Evolutionary conservation across 2,888 invertebrate genomes (phyloP).

Genomic region (Pherbina coryleti): DNA sequence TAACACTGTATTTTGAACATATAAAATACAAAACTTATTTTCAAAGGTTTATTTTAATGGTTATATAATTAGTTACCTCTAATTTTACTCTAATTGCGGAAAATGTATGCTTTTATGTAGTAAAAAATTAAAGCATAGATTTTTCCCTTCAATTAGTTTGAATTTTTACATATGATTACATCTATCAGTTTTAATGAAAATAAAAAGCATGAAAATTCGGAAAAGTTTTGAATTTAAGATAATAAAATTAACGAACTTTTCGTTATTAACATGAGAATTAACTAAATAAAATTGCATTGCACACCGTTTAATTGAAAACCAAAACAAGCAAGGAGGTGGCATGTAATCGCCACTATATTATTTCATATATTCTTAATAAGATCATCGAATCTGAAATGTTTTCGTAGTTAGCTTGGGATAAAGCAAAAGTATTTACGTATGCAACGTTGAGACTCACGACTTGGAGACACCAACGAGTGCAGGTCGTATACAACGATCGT

Average conservation of each 20-base stretch:
- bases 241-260: neutral
- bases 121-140: slow-evolving; percentile 8
- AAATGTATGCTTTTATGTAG: neutral
- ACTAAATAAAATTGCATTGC: neutral
- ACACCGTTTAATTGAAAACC: neutral
- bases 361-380: too few species aligned
- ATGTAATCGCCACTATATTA: neutral
- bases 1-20: neutral
- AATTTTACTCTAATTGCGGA: neutral
- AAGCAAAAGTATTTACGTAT: neutral
- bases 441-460: slow-evolving; percentile 47
- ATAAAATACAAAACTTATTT: neutral
- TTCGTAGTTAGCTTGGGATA: neutral
- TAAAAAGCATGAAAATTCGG: too few species aligned
- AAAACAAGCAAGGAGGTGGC: neutral
- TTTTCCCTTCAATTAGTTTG: neutral
- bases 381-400: neutral
- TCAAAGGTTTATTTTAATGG: neutral
- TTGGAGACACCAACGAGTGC: slow-evolving; percentile 97
- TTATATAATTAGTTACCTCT: neutral
- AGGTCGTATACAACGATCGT: slow-evolving; percentile 93
- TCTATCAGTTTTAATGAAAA: too few species aligned
- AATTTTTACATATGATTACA: too few species aligned
- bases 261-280: neutral
- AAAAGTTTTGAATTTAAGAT: neutral